phyloP scores from a whole-genome alignment of 35 echinoderm and acorn worm genomes.

The Apostichopus parvimensis region DNA sequence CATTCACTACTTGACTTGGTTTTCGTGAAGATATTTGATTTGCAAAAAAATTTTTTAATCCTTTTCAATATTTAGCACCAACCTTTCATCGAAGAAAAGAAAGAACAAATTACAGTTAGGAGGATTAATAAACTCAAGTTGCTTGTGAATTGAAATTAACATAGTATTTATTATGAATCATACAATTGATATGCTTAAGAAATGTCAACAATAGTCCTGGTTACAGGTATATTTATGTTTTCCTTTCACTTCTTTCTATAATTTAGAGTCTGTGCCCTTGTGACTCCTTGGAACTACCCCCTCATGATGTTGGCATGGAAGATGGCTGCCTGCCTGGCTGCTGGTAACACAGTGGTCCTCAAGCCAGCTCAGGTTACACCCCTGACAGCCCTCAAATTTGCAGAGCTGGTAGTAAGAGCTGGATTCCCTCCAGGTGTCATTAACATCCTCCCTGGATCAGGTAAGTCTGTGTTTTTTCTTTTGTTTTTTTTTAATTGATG shows the following conservation, averaged over 20 bases:
- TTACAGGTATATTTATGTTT: neutral
- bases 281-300: slow-evolving; percentile 98
- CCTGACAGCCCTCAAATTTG: slow-evolving; percentile 97
- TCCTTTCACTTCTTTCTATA: neutral
- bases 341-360: slow-evolving; percentile 96
- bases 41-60: too few relatives aligned
- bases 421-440: slow-evolving; percentile 99
- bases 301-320: slow-evolving; percentile 99
- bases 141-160: too few relatives aligned
- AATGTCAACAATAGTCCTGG: too few relatives aligned
- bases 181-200: too few relatives aligned
- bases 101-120: too few relatives aligned
- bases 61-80: too few relatives aligned
- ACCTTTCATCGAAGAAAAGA: too few relatives aligned
- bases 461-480: slow-evolving; percentile 31
- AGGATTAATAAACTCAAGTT: too few relatives aligned
- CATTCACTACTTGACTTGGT: too few relatives aligned
- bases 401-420: slow-evolving; percentile 92
- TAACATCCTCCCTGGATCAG: slow-evolving; percentile 98
- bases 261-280: slow-evolving; percentile 90
- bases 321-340: slow-evolving; percentile 98
- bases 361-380: slow-evolving; percentile 99
- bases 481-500: too few relatives aligned
- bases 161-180: too few relatives aligned
- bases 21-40: too few relatives aligned